Conservation (phyloP, 2,888 invertebrate genomes). For the Panzeria rudis region DNA sequence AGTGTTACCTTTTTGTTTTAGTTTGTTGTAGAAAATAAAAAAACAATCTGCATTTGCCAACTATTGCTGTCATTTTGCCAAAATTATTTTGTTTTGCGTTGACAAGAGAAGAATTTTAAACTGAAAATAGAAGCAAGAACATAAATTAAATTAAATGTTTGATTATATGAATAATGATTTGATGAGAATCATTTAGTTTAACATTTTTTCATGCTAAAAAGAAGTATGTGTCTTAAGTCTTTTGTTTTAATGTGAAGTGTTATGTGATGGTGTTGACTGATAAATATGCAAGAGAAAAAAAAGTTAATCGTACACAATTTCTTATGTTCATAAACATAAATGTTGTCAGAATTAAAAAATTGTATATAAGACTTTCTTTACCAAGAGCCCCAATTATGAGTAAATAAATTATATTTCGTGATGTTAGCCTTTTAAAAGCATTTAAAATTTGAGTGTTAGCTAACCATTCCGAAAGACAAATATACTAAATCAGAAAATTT, state of each 20-base stretch:
- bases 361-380: not conserved
- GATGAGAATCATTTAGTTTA: conserved; percentile 7
- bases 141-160: conserved; percentile 46
- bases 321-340: not conserved
- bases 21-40: conserved; percentile 6
- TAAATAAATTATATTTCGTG: no score
- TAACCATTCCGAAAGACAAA: no score
- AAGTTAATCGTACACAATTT: not conserved
- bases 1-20: conserved; percentile 39
- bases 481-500: no score
- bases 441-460: no score
- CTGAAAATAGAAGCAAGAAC: conserved; percentile 1
- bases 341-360: not conserved
- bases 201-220: not conserved
- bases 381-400: not conserved
- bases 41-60: conserved; percentile 26
- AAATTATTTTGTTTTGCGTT: conserved; percentile 55
- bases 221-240: conserved; percentile 51
- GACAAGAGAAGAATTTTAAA: conserved; percentile 32
- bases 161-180: conserved; percentile 43
- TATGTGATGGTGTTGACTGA: conserved; percentile 21
- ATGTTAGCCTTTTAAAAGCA: no score
- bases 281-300: not conserved
- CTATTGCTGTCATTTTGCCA: conserved; percentile 66
- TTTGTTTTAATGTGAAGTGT: conserved; percentile 31